phyloP scores from a whole-genome alignment of 2,797 vertebrate species.

The Kryptopterus vitreolus region DNA sequence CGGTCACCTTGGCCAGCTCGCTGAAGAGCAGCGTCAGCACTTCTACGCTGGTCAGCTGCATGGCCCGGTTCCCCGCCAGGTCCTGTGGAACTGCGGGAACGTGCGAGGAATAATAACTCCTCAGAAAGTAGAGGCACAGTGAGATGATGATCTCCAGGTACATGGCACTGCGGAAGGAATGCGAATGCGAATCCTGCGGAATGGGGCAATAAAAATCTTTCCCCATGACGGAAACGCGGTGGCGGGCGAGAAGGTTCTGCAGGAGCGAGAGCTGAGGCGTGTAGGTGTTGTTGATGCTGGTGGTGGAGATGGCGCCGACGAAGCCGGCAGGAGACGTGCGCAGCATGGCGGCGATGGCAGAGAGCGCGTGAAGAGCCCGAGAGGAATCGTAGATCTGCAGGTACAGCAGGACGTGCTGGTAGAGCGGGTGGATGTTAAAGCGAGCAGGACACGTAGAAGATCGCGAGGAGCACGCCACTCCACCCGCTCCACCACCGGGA shows the following conservation, averaged over 20 bases:
- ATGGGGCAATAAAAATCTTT: constrained; percentile 98
- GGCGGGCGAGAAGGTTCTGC: constrained; percentile 93
- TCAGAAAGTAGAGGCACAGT: constrained; percentile 92
- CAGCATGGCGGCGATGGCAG: constrained; percentile 91
- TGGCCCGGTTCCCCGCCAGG: constrained; percentile 92
- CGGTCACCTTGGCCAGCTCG: constrained; percentile 90
- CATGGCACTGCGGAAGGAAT: constrained; percentile 96
- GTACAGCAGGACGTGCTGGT: constrained; percentile 95
- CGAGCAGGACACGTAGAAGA: constrained; percentile 76
- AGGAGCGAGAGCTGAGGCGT: constrained; percentile 95
- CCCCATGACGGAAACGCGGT: constrained; percentile 95
- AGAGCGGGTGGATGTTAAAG: constrained; percentile 94
- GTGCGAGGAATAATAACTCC: constrained; percentile 94
- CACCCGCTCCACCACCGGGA: constrained; percentile 72
- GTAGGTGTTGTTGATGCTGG: constrained; percentile 95
- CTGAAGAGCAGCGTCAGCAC: constrained; percentile 92
- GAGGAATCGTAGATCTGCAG: constrained; percentile 98
- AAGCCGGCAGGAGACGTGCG: constrained; percentile 91
- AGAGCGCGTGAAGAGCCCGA: constrained; percentile 89
- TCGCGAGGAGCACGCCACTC: constrained; percentile 29
- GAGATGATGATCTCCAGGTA: constrained; percentile 98
- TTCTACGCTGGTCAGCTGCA: constrained; percentile 98
- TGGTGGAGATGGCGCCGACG: constrained; percentile 94
- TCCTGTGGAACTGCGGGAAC: constrained; percentile 86
- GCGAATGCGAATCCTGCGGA: constrained; percentile 90